Evolutionary conservation across 2,797 vertebrate genomes (phyloP), one percentile per base, ranked within the genome.

Genomic region (Sebastes trivittatus): DNA sequence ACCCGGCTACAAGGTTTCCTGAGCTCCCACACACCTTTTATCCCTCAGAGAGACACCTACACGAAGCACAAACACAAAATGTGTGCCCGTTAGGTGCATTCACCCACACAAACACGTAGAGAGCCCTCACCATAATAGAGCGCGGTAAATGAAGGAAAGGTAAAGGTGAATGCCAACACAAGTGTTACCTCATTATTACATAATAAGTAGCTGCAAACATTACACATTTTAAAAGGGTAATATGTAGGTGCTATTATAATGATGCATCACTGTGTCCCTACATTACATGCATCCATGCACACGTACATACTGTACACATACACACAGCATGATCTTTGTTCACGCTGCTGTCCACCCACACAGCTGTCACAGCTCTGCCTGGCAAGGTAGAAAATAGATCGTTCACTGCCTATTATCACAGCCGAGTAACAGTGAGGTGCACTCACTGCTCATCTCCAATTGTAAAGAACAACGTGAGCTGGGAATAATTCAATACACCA

Each of bases 301-400:
- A 22, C 72, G 16, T 58, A 60, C 64, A 65, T 54, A 16, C 79
- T 29, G 79, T 55, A 61, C 60, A 52, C 65, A 71, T 62, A 63
- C 60, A 55, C 74, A 65, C 80, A 60, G n/a, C 59, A 18, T 25
- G 3, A 10, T 70, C 64, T 78, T 49, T 75, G 70, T 78, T 85
- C 86, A 27, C 30, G 81, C 64, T 72, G 70, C 62, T 72, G 70
- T 85, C 82, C 79, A 49, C 90, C 91, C 84, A 92, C 92, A 69
- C 85, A 77, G 72, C 84, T 81, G 87, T 92, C 90, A 87, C 85
- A 70, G 83, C 85, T 85, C 80, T 25, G 82, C 66, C 72, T 75
- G 77, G 76, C 30, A 36, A 42, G 52, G 78, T 86, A 82, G 82
- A 78, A 94, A 93, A 94, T 92, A 88, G 88, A 89, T 83, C 2